Evolutionary conservation across 2,888 invertebrate species (phyloP), one percentile per base, ranked within the genome.

Genomic region (Watsonalla cultraria): DNA sequence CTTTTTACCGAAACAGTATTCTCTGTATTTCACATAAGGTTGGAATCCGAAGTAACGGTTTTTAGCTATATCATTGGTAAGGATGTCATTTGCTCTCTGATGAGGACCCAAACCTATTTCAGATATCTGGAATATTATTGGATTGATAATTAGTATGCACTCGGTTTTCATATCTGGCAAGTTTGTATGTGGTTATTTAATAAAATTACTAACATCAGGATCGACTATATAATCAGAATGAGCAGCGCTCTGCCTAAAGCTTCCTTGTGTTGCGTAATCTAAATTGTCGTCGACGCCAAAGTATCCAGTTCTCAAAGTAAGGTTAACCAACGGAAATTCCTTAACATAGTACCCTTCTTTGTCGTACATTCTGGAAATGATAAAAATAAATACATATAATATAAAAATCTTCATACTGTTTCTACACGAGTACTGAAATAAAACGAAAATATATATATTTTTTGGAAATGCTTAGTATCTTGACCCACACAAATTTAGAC

Each of bases 41-140:
- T 96, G 96, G 58, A 97, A 91, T 51, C 96, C 97, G 62, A 96
- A 95, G 76, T 96, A 96, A 55, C 97, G 93, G 54, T 96, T 73
- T 54, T 84, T 84, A 0, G 74, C 62, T 5, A 80, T 52, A 51
- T 84, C 84, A 45, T 65, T 79, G 0, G 80, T 74, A 37, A 73
- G 53, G 5, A 85, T 42, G 55, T 84, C 84, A 0, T 72, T 55
- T 0, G 76, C 72, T 39, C 53, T 66, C 51, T 81, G 82, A 24
- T 71, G 68, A 0, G 72, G 70, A 0, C 82, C 83, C 6, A 84
- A 47, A 0, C 74, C 76, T 11, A 64, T 53, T 54, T 80, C 73
- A 6, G 74, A 67, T 0, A 84, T 60, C 84, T 84, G 53, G 37
- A 74, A 72, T 24, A 24, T 24, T 24, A 1, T 2, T 4, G 24